phyloP scores from a whole-genome alignment of 2,113 vertebrate species.

The Lates calcarifer region DNA sequence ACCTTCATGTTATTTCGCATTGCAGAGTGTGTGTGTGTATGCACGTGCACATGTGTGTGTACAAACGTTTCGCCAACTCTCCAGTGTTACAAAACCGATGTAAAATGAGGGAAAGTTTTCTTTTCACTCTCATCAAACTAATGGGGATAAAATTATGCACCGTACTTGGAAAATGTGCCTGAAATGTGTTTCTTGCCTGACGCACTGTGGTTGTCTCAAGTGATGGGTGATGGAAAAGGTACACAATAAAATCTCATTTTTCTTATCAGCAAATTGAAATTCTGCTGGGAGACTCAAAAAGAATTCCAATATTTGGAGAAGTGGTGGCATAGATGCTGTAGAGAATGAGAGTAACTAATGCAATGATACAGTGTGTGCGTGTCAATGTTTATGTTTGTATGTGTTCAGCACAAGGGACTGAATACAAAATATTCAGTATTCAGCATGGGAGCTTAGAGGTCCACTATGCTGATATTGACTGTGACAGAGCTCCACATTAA shows the following conservation, averaged over 20 bases:
- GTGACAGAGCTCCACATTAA: constrained; percentile 39
- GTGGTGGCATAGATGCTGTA: neutral
- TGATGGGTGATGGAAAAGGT: constrained; percentile 13
- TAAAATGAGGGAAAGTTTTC: constrained; percentile 7
- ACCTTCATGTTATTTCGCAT: constrained; percentile 53
- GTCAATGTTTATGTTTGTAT: constrained; percentile 10
- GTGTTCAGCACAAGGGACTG: constrained; percentile 7
- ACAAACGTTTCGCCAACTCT: constrained; percentile 16
- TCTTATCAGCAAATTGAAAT: constrained; percentile 25
- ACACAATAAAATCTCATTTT: constrained; percentile 37
- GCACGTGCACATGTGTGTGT: no score
- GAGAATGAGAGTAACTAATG: constrained; percentile 5
- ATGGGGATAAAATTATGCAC: constrained; percentile 7
- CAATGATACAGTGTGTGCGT: neutral
- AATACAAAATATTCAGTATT: constrained; percentile 53
- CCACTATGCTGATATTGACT: constrained; percentile 27
- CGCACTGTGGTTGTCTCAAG: constrained; percentile 7
- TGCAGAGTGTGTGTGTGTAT: constrained; percentile 34
- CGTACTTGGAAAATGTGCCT: constrained; percentile 13
- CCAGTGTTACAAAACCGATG: constrained; percentile 28
- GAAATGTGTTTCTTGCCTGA: constrained; percentile 31
- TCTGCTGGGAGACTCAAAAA: constrained; percentile 24
- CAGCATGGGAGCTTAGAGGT: constrained; percentile 37
- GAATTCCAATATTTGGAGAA: constrained; percentile 26
- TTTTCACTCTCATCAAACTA: constrained; percentile 14